A percentile compares a stretch with the other conserved stretches of the same genome.
Conservation (phyloP, 2,113 vertebrate species). For the Sinocyclocheilus grahami region DNA sequence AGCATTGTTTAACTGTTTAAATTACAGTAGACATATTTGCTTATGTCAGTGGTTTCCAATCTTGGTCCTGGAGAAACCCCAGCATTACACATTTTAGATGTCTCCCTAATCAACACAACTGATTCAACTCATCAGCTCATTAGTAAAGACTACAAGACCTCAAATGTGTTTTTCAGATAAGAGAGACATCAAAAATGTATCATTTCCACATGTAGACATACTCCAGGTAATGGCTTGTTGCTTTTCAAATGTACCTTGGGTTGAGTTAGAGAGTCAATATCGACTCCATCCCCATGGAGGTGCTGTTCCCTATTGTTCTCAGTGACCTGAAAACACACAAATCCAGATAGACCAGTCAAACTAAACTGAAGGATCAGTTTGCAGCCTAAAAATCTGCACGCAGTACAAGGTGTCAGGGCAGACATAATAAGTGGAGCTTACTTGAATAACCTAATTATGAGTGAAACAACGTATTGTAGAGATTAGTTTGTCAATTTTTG, state of each 20-base stretch:
- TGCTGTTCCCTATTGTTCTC: not conserved
- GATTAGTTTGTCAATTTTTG: not conserved
- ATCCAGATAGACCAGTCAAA: not conserved
- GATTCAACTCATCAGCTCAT: no score
- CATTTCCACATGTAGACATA: no score
- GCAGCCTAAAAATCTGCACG: not conserved
- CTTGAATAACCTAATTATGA: not conserved
- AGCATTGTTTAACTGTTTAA: not conserved
- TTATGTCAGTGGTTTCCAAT: not conserved
- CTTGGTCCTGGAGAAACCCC: no score
- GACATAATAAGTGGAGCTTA: not conserved
- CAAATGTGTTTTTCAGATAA: no score
- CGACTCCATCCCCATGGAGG: not conserved
- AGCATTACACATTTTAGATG: no score
- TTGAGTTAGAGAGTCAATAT: not conserved
- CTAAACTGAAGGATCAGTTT: not conserved
- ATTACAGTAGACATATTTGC: not conserved
- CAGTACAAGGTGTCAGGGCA: not conserved
- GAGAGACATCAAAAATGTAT: no score
- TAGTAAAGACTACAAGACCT: no score
- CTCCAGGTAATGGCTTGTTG: not conserved
- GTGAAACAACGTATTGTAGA: not conserved
- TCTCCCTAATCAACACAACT: no score
- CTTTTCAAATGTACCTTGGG: not conserved
- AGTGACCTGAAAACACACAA: conserved; percentile 28